Evolutionary conservation across 2,797 vertebrate species (phyloP).

Genomic region (Rhynchonycteris naso): DNA sequence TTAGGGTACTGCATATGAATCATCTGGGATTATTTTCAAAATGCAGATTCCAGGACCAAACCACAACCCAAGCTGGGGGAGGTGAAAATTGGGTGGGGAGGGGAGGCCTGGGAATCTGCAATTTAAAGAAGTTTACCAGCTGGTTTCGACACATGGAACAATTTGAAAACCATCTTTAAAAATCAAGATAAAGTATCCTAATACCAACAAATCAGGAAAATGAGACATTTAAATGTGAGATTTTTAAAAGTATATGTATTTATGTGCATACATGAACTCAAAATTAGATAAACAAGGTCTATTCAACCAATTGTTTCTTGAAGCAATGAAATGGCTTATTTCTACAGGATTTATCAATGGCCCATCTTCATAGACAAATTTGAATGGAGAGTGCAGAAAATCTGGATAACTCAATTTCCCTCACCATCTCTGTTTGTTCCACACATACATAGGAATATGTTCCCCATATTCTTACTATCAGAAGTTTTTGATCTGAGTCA

Average conservation of each 20-base stretch:
- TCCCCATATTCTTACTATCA: neutral
- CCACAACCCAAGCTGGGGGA: neutral
- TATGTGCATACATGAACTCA: neutral
- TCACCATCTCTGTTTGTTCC: neutral
- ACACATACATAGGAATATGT: neutral
- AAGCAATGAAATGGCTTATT: neutral
- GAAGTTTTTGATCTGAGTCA: neutral
- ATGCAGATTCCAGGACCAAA: neutral
- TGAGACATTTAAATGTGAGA: neutral
- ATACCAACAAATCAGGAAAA: constrained; percentile 9
- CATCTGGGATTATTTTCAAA: constrained; percentile 40
- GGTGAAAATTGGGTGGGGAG: neutral
- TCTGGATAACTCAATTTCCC: neutral
- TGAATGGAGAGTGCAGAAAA: neutral
- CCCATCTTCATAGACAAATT: neutral
- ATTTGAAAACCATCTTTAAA: neutral
- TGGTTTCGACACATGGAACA: neutral
- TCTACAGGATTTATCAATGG: neutral
- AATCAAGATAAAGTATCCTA: neutral
- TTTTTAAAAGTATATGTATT: neutral
- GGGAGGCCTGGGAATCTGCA: neutral
- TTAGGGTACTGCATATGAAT: neutral
- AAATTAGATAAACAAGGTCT: constrained; percentile 10
- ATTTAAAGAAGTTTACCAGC: neutral
- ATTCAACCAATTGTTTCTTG: neutral